These are phyloP conservation scores for Magallana angulata DNA, from an alignment of 1,140 invertebrate species.

Conservation along the genomic window DNA sequence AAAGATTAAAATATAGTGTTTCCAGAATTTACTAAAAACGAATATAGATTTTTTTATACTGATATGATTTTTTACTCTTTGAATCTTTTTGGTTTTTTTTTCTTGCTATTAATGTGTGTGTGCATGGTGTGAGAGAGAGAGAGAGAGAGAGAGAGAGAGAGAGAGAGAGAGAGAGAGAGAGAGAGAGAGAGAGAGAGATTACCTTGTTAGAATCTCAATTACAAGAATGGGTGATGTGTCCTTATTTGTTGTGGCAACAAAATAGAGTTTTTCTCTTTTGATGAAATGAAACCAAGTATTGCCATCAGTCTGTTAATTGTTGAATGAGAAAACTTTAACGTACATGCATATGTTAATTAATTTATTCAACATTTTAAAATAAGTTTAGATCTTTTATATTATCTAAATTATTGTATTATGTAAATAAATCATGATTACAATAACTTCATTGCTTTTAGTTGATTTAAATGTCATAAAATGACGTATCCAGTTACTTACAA, in stretches of 20 bases:
- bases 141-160: background rate
- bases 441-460: too few relatives aligned
- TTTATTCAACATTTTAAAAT: too few relatives aligned
- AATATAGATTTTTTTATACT: too few relatives aligned
- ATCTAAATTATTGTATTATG: too few relatives aligned
- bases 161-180: too few relatives aligned
- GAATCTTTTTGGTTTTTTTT: too few relatives aligned
- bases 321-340: background rate
- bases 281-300: conserved; percentile 67
- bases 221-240: conserved; percentile 66
- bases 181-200: background rate
- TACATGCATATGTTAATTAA: too few relatives aligned
- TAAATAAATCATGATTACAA: too few relatives aligned
- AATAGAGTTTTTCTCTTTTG: conserved; percentile 66
- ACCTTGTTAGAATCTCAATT: conserved; percentile 73
- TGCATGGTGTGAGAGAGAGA: background rate
- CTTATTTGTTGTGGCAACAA: conserved; percentile 65
- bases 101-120: background rate
- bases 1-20: too few relatives aligned
- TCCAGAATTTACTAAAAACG: too few relatives aligned
- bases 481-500: conserved; percentile 64
- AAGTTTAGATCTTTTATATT: too few relatives aligned
- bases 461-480: background rate
- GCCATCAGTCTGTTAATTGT: conserved; percentile 62
- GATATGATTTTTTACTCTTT: too few relatives aligned